These are phyloP conservation scores for Pseudopleuronectes americanus DNA, from an alignment of 2,797 vertebrate species.

Conservation along the genomic window DNA sequence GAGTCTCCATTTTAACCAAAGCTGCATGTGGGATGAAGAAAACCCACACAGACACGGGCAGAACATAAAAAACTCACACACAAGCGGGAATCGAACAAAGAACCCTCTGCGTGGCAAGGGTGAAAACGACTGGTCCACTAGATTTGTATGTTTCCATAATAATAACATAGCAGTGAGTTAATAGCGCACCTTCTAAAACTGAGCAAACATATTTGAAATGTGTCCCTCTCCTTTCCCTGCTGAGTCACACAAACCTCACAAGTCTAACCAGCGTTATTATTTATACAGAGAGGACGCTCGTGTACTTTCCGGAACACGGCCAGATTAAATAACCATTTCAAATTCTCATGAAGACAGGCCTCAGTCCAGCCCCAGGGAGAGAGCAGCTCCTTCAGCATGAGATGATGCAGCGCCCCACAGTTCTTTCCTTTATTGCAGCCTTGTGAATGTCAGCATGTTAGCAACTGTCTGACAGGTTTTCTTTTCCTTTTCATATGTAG, in stretches of 20 bases:
- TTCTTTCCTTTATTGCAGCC: slow-evolving; percentile 59
- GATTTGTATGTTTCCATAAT: no score
- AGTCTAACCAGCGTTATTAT: slow-evolving; percentile 20
- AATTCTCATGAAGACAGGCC: slow-evolving; percentile 44
- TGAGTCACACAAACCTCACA: slow-evolving; percentile 6
- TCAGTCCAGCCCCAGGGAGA: slow-evolving; percentile 50
- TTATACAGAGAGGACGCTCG: slow-evolving; percentile 26
- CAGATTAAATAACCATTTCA: slow-evolving; percentile 53
- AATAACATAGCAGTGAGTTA: slow-evolving; percentile 2
- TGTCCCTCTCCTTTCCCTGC: not conserved
- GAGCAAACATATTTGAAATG: not conserved
- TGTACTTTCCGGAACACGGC: slow-evolving; percentile 34
- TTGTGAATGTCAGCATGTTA: slow-evolving; percentile 72
- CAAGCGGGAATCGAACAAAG: no score
- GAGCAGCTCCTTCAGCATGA: slow-evolving; percentile 54
- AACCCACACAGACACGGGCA: no score
- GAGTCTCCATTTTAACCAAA: no score
- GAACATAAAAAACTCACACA: no score
- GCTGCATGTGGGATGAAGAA: no score
- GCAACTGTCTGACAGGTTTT: slow-evolving; percentile 57
- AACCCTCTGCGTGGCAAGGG: no score
- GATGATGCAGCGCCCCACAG: slow-evolving; percentile 65
- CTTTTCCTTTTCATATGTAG: slow-evolving; percentile 44
- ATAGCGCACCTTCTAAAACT: not conserved
- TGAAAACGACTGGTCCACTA: no score